Evolutionary conservation across 2,888 invertebrate genomes (phyloP).

Genomic region (Drosophila ochracea): DNA sequence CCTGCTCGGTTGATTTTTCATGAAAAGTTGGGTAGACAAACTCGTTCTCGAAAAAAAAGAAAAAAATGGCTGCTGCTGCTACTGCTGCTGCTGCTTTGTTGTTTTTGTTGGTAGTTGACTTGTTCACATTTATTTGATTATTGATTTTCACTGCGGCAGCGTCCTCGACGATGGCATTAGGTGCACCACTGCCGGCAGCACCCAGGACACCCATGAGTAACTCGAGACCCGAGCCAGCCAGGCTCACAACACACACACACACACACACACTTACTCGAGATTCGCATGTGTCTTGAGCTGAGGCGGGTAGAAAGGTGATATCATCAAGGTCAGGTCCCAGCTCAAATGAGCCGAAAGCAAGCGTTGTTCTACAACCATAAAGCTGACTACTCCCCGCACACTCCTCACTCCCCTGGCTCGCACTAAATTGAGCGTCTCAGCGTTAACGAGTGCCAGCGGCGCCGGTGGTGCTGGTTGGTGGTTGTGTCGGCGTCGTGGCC

Average conservation of each 20-base stretch:
- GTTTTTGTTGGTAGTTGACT: constrained; percentile 69
- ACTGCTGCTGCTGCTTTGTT: constrained; percentile 6
- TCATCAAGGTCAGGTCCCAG: constrained; percentile 71
- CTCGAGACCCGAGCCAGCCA: constrained; percentile 49
- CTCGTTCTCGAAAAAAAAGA: constrained; percentile 8
- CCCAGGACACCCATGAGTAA: constrained; percentile 56
- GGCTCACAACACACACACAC: constrained; percentile 34
- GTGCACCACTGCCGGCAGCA: constrained; percentile 55
- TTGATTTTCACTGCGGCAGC: constrained; percentile 66
- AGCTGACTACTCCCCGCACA: constrained; percentile 44
- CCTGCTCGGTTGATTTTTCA: constrained; percentile 9
- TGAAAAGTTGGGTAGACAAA: constrained; percentile 35
- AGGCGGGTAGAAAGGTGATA: constrained; percentile 62
- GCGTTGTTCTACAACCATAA: constrained; percentile 41
- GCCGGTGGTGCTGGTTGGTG: constrained; percentile 40
- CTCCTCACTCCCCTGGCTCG: constrained; percentile 23
- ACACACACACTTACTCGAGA: constrained; percentile 37
- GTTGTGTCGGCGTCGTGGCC: constrained; percentile 54
- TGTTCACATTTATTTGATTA: constrained; percentile 73
- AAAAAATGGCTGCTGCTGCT: constrained; percentile 1
- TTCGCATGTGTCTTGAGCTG: constrained; percentile 63
- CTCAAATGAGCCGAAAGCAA: constrained; percentile 60
- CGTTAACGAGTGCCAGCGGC: constrained; percentile 69
- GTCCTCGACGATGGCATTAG: constrained; percentile 56
- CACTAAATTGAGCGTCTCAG: constrained; percentile 79